A percentile compares a stretch with the other conserved stretches of the same genome.
Conservation (phyloP, 2,797 vertebrate genomes). For the Hydrocynus forskahlii region DNA sequence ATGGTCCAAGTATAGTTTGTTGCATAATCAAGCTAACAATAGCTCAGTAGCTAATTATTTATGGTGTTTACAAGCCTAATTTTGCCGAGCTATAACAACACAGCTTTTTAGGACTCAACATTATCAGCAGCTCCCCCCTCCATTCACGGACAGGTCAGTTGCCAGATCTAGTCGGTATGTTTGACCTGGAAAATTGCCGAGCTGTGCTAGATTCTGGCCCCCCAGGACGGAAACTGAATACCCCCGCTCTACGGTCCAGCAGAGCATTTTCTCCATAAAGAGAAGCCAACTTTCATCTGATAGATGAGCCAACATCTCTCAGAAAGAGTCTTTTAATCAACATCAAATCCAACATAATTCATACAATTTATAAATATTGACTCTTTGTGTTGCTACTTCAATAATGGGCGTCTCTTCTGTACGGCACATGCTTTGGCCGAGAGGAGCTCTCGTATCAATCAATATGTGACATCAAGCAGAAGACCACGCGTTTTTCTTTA, state of each 20-base stretch:
- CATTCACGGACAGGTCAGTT: not conserved
- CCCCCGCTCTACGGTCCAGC: not conserved
- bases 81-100: not conserved
- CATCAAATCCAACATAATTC: constrained; percentile 24
- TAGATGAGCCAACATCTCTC: not conserved
- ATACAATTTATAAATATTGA: constrained; percentile 30
- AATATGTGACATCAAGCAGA: constrained; percentile 31
- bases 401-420: not conserved
- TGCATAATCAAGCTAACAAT: too few relatives aligned
- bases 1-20: too few relatives aligned
- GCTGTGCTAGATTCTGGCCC: not conserved
- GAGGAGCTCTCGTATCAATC: constrained; percentile 28
- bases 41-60: too few relatives aligned
- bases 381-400: not conserved
- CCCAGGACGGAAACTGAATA: not conserved
- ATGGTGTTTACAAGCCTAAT: not conserved
- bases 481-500: constrained; percentile 26
- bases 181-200: not conserved
- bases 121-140: not conserved
- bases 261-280: not conserved
- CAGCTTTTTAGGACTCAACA: not conserved
- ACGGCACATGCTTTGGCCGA: not conserved
- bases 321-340: constrained; percentile 23
- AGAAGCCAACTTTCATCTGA: not conserved
- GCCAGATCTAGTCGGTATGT: not conserved